Base-by-base conservation (phyloP, 2,888 invertebrate genomes). In the Amaurobius ferox region DNA sequence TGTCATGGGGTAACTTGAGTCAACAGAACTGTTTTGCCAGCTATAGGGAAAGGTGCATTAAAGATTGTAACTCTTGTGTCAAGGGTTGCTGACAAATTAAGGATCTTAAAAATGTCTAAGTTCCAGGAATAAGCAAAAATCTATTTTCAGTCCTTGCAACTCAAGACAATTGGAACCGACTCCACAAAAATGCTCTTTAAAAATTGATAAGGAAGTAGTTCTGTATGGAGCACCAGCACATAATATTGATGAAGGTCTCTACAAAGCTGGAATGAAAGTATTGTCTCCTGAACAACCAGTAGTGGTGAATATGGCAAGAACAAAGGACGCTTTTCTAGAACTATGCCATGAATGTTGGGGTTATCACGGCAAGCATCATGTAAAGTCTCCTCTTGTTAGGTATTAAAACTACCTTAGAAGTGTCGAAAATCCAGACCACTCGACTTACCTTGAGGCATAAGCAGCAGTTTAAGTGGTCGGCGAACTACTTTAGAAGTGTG, bases 41-140 rank as follows among this genome's bases (percentile, higher is more conserved):
- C 86, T 13, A 9, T 79, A 3, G 73, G 86, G 13, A 66, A 72
- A 66, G 79, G 79, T 6, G 32, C 26, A 0, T 16, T 86, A 1
- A 32, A 61, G 23, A 73, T 64, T 19, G 32, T n/a, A 26, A 64
- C 30, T 23, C 9, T 1, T n/a, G n/a, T 30, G 32, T 30, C 0
- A 30, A 19, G n/a, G 32, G 64, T 16, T 29, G 48, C 3, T 44
- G 3, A 16, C 28, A 70, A 29, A 1, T 70, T 11, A 70, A 16
- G 16, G 40, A 70, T 3, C 70, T 70, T 1, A 26, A 48, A 29
- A 28, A 70, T 44, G 44, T 70, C n/a, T 62, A 26, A 62, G n/a
- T n/a, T n/a, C n/a, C 35, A 39, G 16, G 61, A 48, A 7, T 62
- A 39, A 19, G 35, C 2, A 72, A 32, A 72, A 72, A 72, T 30